Conservation (phyloP, 2,113 vertebrate species). For the Steatornis caripensis region DNA sequence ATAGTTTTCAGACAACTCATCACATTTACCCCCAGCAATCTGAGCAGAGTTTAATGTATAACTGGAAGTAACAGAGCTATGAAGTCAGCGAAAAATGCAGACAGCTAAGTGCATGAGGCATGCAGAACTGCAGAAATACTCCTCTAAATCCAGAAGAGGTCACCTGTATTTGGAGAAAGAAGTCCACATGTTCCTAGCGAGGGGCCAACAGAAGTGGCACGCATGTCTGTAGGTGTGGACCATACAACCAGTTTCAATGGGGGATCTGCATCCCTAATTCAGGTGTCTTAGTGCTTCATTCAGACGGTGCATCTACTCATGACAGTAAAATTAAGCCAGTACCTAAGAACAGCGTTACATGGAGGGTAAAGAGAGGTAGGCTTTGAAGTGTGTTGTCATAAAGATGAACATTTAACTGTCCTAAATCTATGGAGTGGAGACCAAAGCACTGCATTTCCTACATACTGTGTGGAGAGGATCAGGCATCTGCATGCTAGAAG, state of each 20-base stretch:
- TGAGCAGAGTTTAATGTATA: conserved; percentile 23
- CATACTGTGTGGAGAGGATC: rapidly evolving
- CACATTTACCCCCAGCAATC: conserved; percentile 14
- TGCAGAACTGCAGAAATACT: neutral
- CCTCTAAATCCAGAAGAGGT: neutral
- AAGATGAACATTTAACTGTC: neutral
- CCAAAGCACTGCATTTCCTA: neutral
- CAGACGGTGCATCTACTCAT: neutral
- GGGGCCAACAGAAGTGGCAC: rapidly evolving
- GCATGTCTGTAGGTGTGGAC: neutral
- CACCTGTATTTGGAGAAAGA: neutral
- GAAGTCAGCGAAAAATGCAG: neutral
- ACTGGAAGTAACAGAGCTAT: conserved; percentile 2
- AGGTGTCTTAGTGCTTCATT: neutral
- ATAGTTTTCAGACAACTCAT: conserved; percentile 18
- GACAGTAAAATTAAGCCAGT: neutral
- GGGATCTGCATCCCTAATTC: neutral
- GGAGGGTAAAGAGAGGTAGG: neutral
- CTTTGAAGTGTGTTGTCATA: neutral
- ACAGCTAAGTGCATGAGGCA: neutral
- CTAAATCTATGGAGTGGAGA: neutral
- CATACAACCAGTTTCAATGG: neutral
- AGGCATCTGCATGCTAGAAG: neutral
- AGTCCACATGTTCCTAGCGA: neutral
- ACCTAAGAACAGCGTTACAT: neutral